phyloP scores from a whole-genome alignment of 2,797 vertebrate genomes.

The Neosalanx taihuensis region DNA sequence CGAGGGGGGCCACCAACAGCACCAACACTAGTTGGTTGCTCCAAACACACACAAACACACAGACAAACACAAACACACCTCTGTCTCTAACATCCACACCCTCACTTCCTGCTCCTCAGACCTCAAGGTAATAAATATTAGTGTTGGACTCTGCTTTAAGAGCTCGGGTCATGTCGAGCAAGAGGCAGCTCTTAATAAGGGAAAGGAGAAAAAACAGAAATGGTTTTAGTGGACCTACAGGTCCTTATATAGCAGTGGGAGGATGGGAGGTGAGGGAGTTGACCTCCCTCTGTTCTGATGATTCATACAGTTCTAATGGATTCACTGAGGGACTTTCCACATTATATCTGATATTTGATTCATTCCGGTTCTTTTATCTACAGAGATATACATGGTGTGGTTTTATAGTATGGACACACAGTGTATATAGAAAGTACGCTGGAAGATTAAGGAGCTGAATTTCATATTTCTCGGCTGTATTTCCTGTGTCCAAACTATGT shows the following conservation, averaged over 20 bases:
- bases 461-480: no score
- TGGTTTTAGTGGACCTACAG: slow-evolving; percentile 38
- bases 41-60: slow-evolving; percentile 4
- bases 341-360: not conserved
- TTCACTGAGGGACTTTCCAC: not conserved
- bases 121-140: slow-evolving; percentile 51
- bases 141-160: slow-evolving; percentile 54
- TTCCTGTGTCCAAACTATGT: no score
- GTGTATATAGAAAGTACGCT: no score
- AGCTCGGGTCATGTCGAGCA: slow-evolving; percentile 45
- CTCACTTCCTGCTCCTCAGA: slow-evolving; percentile 22
- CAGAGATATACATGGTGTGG: no score
- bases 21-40: not conserved
- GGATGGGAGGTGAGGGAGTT: slow-evolving; percentile 38
- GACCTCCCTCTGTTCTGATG: slow-evolving; percentile 49
- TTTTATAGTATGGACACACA: no score
- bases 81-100: not conserved
- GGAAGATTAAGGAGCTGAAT: no score
- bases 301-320: slow-evolving; percentile 37
- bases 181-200: slow-evolving; percentile 57
- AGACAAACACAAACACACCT: not conserved
- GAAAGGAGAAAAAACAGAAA: slow-evolving; percentile 38
- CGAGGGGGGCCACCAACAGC: not conserved
- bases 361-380: not conserved
- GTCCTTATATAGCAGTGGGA: slow-evolving; percentile 65